Percentiles rank a stretch among this genome's conserved stretches.
phyloP scores from a whole-genome alignment of 2,797 vertebrate species.

The Mastacembelus armatus region DNA sequence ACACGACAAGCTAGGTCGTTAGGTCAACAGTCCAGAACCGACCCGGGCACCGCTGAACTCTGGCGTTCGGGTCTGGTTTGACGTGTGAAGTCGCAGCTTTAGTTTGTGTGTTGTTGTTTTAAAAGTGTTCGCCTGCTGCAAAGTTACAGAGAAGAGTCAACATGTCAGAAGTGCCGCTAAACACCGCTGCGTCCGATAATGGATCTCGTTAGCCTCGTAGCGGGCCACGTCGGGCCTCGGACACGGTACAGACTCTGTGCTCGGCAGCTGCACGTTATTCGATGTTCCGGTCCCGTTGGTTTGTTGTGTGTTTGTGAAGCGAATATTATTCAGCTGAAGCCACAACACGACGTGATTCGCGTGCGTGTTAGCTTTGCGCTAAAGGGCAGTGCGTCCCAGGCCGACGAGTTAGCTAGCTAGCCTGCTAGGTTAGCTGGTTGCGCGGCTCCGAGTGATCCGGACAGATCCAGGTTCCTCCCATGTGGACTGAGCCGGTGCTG shows the following conservation, averaged over 20 bases:
- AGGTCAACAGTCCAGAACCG: constrained; percentile 17
- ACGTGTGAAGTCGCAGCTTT: accelerated
- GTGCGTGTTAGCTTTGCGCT: constrained; percentile 14
- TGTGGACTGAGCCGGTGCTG: too few relatives aligned
- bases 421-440: constrained; percentile 10
- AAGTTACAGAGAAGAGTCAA: neutral
- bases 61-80: accelerated
- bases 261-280: neutral
- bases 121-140: neutral
- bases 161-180: neutral
- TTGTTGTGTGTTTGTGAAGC: accelerated
- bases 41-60: accelerated
- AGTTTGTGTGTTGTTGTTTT: accelerated
- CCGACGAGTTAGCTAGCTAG: constrained; percentile 27
- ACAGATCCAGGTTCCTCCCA: too few relatives aligned
- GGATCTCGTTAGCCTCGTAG: constrained; percentile 56
- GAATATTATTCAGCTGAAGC: neutral
- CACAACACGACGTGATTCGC: accelerated
- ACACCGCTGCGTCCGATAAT: constrained; percentile 65
- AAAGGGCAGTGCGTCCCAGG: constrained; percentile 8
- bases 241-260: neutral
- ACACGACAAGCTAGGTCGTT: constrained; percentile 27
- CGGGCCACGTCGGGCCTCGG: constrained; percentile 61
- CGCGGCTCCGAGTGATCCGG: too few relatives aligned
- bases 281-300: accelerated